Conservation (phyloP, 2,888 invertebrate genomes). For the Callinectes sapidus region DNA sequence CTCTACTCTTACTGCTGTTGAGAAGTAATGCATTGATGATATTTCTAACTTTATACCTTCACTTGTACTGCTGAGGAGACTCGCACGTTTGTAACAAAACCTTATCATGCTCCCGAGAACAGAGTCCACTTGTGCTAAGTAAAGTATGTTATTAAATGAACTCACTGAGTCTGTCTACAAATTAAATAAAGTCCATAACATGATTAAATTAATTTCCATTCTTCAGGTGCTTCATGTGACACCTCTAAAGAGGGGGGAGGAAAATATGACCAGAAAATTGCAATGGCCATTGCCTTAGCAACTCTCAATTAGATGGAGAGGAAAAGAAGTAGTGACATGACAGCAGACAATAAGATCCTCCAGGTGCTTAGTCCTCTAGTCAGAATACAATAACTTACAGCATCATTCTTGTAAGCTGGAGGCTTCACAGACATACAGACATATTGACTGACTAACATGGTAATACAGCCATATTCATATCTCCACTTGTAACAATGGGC, state of each 20-base stretch:
- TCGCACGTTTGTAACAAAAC: slow-evolving; percentile 25
- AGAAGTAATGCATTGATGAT: slow-evolving; percentile 33
- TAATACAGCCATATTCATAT: background rate
- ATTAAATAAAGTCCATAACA: background rate
- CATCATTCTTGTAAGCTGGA: background rate
- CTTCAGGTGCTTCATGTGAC: background rate
- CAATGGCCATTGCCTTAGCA: background rate
- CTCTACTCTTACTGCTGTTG: slow-evolving; percentile 33
- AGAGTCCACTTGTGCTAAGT: slow-evolving; percentile 21
- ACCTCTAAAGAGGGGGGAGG: background rate
- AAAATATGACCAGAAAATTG: background rate
- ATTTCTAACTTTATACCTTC: slow-evolving; percentile 36
- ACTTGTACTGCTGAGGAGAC: slow-evolving; percentile 36
- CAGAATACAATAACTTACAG: background rate
- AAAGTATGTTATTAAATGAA: slow-evolving; percentile 15
- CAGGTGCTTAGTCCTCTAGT: background rate
- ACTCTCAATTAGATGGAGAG: background rate
- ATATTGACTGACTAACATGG: background rate
- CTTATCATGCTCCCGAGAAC: slow-evolving; percentile 19
- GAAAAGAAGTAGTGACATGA: slow-evolving; percentile 15
- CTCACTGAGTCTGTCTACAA: background rate
- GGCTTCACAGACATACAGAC: background rate
- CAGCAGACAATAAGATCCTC: background rate
- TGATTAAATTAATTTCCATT: background rate
- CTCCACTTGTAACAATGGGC: slow-evolving; percentile 28